Conservation (phyloP, 2,888 invertebrate species). For the Heterodera filipjevi region DNA sequence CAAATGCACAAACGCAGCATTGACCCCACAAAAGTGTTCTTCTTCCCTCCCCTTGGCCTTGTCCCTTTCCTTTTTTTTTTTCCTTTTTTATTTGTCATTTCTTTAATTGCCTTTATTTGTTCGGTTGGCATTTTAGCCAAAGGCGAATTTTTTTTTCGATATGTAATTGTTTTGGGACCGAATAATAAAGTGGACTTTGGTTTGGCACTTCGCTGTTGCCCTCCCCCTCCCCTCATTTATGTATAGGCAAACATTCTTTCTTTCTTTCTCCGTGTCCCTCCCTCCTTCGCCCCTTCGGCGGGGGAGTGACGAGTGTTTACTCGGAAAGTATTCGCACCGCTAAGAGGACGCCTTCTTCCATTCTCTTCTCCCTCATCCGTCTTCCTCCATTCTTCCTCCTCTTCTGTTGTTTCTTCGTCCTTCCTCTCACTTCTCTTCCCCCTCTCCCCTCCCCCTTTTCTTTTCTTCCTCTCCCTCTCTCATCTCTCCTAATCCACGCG, state of each 20-base stretch:
- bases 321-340: constrained; percentile 1
- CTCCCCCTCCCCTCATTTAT: background rate
- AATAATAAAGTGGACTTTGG: background rate
- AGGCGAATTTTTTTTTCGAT: background rate
- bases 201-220: background rate
- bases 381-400: background rate
- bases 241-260: background rate
- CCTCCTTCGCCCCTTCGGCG: background rate
- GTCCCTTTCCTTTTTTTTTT: background rate
- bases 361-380: background rate
- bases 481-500: background rate
- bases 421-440: background rate
- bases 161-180: background rate
- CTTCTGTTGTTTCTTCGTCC: background rate
- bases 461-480: background rate
- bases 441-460: background rate
- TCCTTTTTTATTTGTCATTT: background rate
- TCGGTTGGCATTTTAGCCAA: no score
- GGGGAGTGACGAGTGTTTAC: constrained; percentile 10
- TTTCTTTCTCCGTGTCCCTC: background rate
- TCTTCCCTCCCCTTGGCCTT: background rate
- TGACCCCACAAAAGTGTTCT: no score
- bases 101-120: no score
- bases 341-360: background rate
- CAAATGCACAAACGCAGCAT: no score